Conservation (phyloP, 2,113 vertebrate species). For the Urocolius indicus region DNA sequence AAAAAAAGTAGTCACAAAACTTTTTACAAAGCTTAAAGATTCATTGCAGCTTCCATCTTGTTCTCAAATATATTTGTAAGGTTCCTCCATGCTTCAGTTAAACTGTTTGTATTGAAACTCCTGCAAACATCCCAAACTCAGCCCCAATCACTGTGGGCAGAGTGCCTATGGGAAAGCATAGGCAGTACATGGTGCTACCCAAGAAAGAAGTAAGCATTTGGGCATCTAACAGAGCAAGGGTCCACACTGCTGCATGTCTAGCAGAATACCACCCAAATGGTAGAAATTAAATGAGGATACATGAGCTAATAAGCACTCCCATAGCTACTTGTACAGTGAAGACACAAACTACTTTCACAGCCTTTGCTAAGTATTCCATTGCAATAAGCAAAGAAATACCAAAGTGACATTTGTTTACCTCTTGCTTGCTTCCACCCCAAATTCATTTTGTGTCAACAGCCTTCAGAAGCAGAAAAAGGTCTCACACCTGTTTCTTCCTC, state of each 20-base stretch:
- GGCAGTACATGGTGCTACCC: background rate
- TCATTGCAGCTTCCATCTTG: background rate
- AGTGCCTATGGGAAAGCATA: fast-evolving
- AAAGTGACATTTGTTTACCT: background rate
- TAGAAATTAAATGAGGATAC: fast-evolving
- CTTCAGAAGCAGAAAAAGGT: background rate
- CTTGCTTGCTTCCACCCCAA: background rate
- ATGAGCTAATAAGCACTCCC: background rate
- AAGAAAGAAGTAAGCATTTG: background rate
- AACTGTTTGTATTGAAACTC: background rate
- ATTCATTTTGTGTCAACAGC: background rate
- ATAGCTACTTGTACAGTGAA: fast-evolving
- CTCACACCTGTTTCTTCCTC: background rate
- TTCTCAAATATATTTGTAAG: background rate
- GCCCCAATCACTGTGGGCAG: background rate
- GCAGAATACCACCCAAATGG: background rate
- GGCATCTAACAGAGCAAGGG: background rate
- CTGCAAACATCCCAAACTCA: background rate
- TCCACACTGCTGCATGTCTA: background rate
- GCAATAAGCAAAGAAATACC: background rate
- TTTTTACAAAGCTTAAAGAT: background rate
- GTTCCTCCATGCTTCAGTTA: background rate
- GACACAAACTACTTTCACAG: background rate
- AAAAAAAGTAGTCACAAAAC: background rate
- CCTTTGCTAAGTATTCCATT: background rate